Percentiles rank a stretch among this genome's conserved stretches.
Evolutionary conservation across 2,888 invertebrate genomes (phyloP).

Genomic region (Notodonta ziczac): DNA sequence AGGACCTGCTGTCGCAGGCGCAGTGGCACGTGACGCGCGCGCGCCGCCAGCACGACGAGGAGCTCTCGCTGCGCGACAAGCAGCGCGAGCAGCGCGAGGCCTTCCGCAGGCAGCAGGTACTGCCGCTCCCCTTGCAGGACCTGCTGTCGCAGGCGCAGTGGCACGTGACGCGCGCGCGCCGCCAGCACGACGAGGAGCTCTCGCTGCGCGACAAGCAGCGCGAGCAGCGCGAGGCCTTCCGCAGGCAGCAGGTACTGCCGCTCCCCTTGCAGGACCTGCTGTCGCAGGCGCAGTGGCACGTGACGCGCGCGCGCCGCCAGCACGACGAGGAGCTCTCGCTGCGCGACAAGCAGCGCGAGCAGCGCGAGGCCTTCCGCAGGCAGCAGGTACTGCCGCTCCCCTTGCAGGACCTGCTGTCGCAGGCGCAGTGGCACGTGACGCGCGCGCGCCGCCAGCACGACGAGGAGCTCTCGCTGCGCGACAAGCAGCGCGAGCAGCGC

Average conservation of each 20-base stretch:
- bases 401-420: constrained; percentile 94
- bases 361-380: constrained; percentile 90
- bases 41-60: constrained; percentile 89
- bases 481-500: constrained; percentile 96
- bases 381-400: constrained; percentile 88
- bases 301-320: constrained; percentile 93
- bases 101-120: constrained; percentile 87
- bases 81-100: constrained; percentile 88
- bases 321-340: constrained; percentile 97
- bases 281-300: constrained; percentile 98
- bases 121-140: too few relatives aligned
- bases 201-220: constrained; percentile 94
- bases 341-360: constrained; percentile 95
- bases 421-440: constrained; percentile 98
- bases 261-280: constrained; percentile 95
- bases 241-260: constrained; percentile 81
- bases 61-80: constrained; percentile 67
- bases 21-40: constrained; percentile 97
- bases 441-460: constrained; percentile 96
- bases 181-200: constrained; percentile 97
- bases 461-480: constrained; percentile 93
- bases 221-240: constrained; percentile 93
- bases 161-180: constrained; percentile 95
- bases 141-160: constrained; percentile 96
- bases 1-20: constrained; percentile 94